phyloP scores from a whole-genome alignment of 2,888 invertebrate genomes.

The Anthrax anthrax region DNA sequence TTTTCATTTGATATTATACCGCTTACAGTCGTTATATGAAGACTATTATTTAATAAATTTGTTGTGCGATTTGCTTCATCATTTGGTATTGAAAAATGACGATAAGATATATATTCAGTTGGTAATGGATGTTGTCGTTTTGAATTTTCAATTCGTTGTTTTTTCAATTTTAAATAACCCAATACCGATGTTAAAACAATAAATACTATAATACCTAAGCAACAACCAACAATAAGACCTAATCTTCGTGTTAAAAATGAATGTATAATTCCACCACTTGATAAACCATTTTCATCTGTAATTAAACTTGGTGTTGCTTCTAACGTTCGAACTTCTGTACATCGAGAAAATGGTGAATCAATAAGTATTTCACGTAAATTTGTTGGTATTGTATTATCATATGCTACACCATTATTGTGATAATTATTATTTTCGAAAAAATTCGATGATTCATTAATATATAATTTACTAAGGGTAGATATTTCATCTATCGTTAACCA shows the following conservation, averaged over 20 bases:
- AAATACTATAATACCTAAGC: conserved; percentile 74
- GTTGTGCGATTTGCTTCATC: conserved; percentile 35
- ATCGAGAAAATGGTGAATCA: conserved; percentile 60
- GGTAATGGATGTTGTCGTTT: conserved; percentile 53
- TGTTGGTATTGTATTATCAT: conserved; percentile 41
- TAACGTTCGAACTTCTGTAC: conserved; percentile 60
- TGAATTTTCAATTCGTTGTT: conserved; percentile 54
- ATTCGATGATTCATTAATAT: conserved; percentile 24
- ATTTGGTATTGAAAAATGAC: conserved; percentile 55
- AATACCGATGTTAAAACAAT: conserved; percentile 69
- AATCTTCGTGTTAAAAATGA: conserved; percentile 67
- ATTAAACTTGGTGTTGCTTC: conserved; percentile 51
- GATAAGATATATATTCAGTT: conserved; percentile 69
- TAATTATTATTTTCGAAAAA: conserved; percentile 31
- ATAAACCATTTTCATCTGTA: conserved; percentile 40
- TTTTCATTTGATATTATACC: neutral
- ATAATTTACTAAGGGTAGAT: conserved; percentile 27
- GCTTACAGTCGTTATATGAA: conserved; percentile 16
- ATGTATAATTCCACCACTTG: conserved; percentile 54
- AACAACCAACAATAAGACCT: conserved; percentile 74
- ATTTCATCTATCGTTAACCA: conserved; percentile 39
- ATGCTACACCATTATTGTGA: no score
- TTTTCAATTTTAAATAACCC: conserved; percentile 73
- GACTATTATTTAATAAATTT: conserved; percentile 18
- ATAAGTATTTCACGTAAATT: conserved; percentile 42